Percentiles rank a stretch among this genome's conserved stretches.
These are phyloP conservation scores for Chitala chitala DNA, from an alignment of 2,113 vertebrate species.

Conservation along the genomic window DNA sequence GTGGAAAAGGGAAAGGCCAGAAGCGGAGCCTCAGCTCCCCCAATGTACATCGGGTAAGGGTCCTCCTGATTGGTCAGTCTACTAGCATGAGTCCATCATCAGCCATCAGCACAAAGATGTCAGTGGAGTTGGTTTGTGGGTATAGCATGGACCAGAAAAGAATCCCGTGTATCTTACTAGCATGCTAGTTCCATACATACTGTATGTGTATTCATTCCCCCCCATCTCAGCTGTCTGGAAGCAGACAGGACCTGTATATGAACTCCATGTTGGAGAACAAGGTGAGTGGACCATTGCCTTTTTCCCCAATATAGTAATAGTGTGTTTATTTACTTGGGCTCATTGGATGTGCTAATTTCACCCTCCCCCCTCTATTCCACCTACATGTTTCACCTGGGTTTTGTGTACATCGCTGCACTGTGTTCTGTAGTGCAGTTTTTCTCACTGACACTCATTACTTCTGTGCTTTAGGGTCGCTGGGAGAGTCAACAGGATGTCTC, in stretches of 20 bases:
- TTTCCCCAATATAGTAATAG: neutral
- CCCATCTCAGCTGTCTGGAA: slow-evolving; percentile 77
- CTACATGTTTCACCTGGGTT: neutral
- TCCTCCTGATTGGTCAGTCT: neutral
- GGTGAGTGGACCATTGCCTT: slow-evolving; percentile 57
- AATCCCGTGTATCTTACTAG: too few species aligned
- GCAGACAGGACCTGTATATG: slow-evolving; percentile 82
- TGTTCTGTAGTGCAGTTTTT: neutral
- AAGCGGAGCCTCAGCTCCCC: slow-evolving; percentile 89
- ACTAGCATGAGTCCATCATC: neutral
- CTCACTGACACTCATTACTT: neutral
- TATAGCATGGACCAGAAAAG: too few species aligned
- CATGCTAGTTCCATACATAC: neutral
- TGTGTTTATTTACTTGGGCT: too few species aligned
- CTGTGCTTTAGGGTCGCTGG: slow-evolving; percentile 74
- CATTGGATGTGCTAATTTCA: too few species aligned
- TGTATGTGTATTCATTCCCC: neutral
- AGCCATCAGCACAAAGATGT: neutral
- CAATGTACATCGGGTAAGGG: slow-evolving; percentile 81
- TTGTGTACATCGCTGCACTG: neutral
- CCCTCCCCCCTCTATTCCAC: neutral
- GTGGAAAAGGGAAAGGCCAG: slow-evolving; percentile 75
- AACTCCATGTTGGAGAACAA: slow-evolving; percentile 75
- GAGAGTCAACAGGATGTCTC: slow-evolving; percentile 96
- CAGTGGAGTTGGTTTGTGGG: too few species aligned